phyloP scores from a whole-genome alignment of 2,888 invertebrate genomes.

The Heliconius aoede region DNA sequence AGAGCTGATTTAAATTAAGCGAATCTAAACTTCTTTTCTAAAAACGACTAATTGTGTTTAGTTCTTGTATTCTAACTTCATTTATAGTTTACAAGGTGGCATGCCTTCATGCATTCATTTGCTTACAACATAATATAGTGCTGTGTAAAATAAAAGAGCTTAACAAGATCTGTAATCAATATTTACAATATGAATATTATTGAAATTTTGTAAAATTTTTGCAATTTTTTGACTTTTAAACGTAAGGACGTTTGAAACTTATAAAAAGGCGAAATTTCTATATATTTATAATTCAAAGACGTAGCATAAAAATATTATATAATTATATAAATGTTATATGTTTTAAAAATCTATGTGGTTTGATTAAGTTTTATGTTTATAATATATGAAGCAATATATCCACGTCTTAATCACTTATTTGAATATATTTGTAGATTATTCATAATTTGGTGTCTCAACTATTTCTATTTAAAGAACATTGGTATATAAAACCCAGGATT shows the following conservation, averaged over 20 bases:
- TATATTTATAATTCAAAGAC: background rate
- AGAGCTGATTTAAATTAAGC: background rate
- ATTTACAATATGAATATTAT: conserved; percentile 32
- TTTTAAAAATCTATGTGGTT: conserved; percentile 28
- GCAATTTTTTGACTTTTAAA: background rate
- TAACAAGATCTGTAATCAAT: background rate
- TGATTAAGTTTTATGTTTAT: conserved; percentile 2
- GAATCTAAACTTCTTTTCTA: background rate
- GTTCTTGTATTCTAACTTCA: background rate
- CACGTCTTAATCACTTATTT: background rate
- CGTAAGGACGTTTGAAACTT: background rate
- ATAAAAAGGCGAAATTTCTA: background rate
- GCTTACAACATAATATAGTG: background rate
- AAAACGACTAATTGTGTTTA: background rate
- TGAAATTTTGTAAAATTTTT: background rate
- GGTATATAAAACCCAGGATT: background rate
- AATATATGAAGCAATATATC: conserved; percentile 12
- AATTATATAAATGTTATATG: conserved; percentile 15
- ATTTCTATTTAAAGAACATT: background rate
- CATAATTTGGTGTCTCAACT: conserved; percentile 8
- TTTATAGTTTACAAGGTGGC: background rate
- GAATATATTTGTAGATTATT: background rate
- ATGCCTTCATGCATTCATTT: background rate
- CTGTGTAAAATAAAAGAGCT: background rate
- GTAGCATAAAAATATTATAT: background rate